phyloP scores from a whole-genome alignment of 1,140 invertebrate species.

The Drosophila serrata region DNA sequence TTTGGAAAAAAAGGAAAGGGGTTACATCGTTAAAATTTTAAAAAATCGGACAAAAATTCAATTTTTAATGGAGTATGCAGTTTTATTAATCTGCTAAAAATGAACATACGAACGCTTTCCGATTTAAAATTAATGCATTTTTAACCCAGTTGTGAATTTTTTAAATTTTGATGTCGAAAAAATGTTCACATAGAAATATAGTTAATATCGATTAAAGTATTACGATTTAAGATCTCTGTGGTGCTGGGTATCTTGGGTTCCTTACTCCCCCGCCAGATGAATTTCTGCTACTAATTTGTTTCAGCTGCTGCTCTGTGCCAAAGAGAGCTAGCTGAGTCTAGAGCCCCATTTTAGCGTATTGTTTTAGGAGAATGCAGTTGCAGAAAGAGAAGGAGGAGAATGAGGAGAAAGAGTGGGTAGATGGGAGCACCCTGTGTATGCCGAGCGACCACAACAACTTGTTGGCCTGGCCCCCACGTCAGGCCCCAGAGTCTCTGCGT shows the following conservation, averaged over 20 bases:
- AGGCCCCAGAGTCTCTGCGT: slow-evolving; percentile 14
- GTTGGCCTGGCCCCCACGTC: slow-evolving; percentile 43
- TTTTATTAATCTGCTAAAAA: no score
- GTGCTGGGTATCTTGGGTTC: slow-evolving; percentile 1
- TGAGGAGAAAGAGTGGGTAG: background rate
- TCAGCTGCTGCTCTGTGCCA: slow-evolving; percentile 15
- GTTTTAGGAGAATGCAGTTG: slow-evolving; percentile 36
- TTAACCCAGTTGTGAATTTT: no score
- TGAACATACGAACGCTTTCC: no score
- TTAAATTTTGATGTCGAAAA: no score
- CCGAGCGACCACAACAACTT: slow-evolving; percentile 47
- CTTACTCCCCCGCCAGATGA: background rate
- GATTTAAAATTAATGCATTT: no score
- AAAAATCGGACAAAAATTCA: no score
- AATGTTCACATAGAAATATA: no score
- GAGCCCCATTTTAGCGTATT: slow-evolving; percentile 23
- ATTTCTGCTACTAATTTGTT: slow-evolving; percentile 14
- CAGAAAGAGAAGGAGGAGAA: slow-evolving; percentile 4
- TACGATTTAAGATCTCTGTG: background rate
- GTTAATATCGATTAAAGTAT: no score
- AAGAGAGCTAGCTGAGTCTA: slow-evolving; percentile 31
- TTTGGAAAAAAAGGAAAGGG: no score
- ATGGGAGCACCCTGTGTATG: slow-evolving; percentile 30
- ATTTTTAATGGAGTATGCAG: no score
- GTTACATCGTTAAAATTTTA: no score